Percentiles rank a stretch among this genome's conserved stretches.
Evolutionary conservation across 2,113 vertebrate species (phyloP).

Genomic region (Willisornis vidua): DNA sequence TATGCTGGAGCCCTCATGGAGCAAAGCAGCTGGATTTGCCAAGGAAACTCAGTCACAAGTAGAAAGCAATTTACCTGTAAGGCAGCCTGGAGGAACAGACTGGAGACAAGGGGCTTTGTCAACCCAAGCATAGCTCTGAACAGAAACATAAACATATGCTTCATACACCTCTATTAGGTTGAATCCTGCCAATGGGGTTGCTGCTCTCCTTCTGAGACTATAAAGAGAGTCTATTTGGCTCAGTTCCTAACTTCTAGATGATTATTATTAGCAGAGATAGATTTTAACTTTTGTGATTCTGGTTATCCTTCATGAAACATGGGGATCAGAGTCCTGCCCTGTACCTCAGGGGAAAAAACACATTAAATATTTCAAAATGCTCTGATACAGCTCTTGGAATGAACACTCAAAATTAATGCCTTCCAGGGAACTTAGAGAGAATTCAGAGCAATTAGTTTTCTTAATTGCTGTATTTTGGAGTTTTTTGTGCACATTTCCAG

Average conservation of each 20-base stretch:
- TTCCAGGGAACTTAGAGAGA: background rate
- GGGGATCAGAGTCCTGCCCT: background rate
- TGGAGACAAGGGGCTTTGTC: background rate
- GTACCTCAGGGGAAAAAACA: background rate
- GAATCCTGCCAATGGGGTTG: background rate
- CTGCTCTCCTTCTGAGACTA: background rate
- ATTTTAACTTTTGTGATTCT: background rate
- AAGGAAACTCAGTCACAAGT: background rate
- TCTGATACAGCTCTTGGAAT: background rate
- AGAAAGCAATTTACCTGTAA: background rate
- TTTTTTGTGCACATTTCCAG: background rate
- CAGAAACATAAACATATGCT: background rate
- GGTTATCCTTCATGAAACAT: background rate
- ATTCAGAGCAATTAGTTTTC: conserved; percentile 40
- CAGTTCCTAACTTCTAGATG: background rate
- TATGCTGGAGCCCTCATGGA: background rate
- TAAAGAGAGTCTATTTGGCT: background rate
- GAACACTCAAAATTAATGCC: background rate
- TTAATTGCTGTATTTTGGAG: conserved; percentile 10
- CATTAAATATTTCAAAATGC: conserved; percentile 4
- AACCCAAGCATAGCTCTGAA: background rate
- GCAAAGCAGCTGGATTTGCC: background rate
- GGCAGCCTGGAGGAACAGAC: background rate
- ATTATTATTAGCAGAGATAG: background rate
- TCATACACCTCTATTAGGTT: background rate